Evolutionary conservation across 2,797 vertebrate genomes (phyloP).

Genomic region (Lithobates pipiens): DNA sequence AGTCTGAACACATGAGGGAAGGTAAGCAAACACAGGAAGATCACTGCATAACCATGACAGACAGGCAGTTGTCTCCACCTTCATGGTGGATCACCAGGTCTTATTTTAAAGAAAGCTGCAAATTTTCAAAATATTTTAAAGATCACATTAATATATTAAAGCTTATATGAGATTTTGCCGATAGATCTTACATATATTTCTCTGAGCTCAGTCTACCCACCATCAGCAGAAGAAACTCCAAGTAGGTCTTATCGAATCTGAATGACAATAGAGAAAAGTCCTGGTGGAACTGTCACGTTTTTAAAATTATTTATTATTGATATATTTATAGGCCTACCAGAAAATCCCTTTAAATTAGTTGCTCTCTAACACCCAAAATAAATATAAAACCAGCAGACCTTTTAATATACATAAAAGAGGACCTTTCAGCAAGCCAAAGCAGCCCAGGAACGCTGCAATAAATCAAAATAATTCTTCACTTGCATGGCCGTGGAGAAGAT

Average conservation of each 20-base stretch:
- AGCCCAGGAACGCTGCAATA: constrained; percentile 23
- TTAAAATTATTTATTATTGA: not conserved
- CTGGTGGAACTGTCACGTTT: not conserved
- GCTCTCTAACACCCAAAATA: constrained; percentile 12
- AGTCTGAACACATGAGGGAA: too few species aligned
- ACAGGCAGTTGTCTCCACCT: too few species aligned
- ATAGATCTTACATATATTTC: not conserved
- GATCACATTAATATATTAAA: too few species aligned
- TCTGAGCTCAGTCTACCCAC: not conserved
- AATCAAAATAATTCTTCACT: constrained; percentile 54
- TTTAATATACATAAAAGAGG: constrained; percentile 58
- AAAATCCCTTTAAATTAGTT: constrained; percentile 25
- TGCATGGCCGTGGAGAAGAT: constrained; percentile 33
- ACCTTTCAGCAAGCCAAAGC: constrained; percentile 42
- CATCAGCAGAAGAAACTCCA: not conserved
- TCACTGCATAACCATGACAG: too few species aligned
- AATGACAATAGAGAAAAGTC: not conserved
- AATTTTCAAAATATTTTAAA: too few species aligned
- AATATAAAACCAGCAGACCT: constrained; percentile 48
- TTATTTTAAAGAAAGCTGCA: too few species aligned
- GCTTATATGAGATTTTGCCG: too few species aligned
- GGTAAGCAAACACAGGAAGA: too few species aligned
- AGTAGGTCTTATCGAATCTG: not conserved
- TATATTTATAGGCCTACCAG: not conserved
- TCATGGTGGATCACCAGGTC: too few species aligned